A percentile compares a stretch with the other conserved stretches of the same genome.
phyloP scores from a whole-genome alignment of 2,113 vertebrate genomes.

The Ancistrus triradiatus region DNA sequence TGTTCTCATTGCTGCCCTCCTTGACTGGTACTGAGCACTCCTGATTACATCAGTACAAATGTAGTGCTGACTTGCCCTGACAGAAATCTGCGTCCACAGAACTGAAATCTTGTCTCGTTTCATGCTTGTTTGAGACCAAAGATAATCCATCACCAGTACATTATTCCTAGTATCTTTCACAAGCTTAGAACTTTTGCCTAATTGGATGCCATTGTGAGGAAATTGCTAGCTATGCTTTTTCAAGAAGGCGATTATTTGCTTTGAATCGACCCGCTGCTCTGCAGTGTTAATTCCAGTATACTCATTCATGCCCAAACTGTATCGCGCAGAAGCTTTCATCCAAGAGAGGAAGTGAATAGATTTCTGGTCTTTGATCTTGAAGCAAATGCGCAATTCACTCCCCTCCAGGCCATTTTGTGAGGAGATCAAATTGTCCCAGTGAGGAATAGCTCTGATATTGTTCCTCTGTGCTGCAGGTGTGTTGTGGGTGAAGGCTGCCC shows the following conservation, averaged over 20 bases:
- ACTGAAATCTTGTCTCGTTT: not conserved
- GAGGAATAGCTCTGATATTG: conserved; percentile 6
- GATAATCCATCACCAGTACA: not conserved
- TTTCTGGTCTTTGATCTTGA: conserved; percentile 10
- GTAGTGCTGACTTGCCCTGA: conserved; percentile 10
- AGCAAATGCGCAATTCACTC: not conserved
- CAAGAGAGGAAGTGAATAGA: not conserved
- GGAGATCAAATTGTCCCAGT: no score
- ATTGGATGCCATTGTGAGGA: not conserved
- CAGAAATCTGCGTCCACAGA: not conserved
- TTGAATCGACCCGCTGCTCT: not conserved
- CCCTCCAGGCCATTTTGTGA: conserved; percentile 2
- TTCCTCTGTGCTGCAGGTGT: conserved; percentile 52
- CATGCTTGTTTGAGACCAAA: conserved; percentile 9
- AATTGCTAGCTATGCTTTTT: conserved; percentile 15
- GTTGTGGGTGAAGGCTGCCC: conserved; percentile 70
- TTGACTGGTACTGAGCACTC: no score
- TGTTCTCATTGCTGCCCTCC: no score
- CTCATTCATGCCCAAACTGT: not conserved
- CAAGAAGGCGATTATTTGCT: not conserved
- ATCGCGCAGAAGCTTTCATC: not conserved
- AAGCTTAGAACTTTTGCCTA: not conserved
- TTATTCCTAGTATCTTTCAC: conserved; percentile 9
- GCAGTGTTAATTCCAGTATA: not conserved
- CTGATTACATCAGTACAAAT: not conserved